phyloP scores from a whole-genome alignment of 2,113 vertebrate species.

The Lathamus discolor region DNA sequence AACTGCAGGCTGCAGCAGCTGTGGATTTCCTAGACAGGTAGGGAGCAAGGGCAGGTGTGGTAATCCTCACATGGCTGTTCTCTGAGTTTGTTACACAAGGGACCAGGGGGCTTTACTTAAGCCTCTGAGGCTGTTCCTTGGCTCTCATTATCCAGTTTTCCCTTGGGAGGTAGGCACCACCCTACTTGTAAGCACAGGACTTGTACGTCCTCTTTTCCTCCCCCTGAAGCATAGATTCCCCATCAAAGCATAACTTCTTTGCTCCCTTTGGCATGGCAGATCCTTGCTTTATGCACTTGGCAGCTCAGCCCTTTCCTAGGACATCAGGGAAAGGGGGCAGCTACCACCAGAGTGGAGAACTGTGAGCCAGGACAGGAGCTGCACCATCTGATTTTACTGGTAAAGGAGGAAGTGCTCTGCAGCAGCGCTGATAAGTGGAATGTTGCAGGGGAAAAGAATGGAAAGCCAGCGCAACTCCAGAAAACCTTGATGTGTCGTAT shows the following conservation, averaged over 20 bases:
- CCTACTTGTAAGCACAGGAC: neutral
- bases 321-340: neutral
- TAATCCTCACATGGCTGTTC: neutral
- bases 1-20: neutral
- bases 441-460: neutral
- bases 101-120: neutral
- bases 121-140: neutral
- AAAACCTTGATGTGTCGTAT: neutral
- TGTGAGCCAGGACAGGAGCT: neutral
- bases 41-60: neutral
- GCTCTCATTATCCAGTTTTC: neutral
- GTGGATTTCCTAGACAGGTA: neutral
- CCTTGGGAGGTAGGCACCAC: neutral
- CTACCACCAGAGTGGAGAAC: neutral
- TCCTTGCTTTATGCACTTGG: neutral
- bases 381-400: neutral
- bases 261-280: fast-evolving
- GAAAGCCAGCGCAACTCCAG: neutral
- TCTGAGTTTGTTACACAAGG: neutral
- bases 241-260: neutral
- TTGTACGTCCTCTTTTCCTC: neutral
- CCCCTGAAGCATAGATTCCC: neutral
- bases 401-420: neutral
- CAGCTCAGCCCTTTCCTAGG: neutral
- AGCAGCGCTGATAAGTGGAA: neutral